Base-by-base conservation (phyloP, 2,113 vertebrate genomes). In the Nothocercus julius region DNA sequence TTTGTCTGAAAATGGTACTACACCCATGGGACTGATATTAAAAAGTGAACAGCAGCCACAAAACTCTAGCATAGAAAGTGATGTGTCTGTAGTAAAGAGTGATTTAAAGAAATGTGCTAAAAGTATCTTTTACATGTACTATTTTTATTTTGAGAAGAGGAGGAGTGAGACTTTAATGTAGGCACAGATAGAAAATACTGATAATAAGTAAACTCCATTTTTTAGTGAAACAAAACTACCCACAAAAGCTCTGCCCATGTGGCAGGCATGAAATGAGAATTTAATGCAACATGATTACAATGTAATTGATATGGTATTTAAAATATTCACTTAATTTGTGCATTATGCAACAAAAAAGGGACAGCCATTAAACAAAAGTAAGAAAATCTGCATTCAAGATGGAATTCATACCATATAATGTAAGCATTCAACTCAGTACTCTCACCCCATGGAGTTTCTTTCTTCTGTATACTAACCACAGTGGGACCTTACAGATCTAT, bases 1-100 rank as follows among this genome's bases (percentile, higher is more conserved):
- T 80, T 44, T 27, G 36, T 74, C 85, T 90, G 68, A 84, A 82
- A 82, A 73, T 79, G 68, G 90, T 78, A 79, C 56, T 68, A 73
- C 62, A 72, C 86, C 94, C 90, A 68, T 34, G 83, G 83, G 77
- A 74, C 75, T 30, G 92, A 79, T 53, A 73, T 72, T 76, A 69
- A 82, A 70, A 49, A 93, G 58, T 19, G 40, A 96, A 74, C 14
- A 67, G 49, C 11, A 61, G 51, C n/a, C 82, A 90, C 30, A 90
- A 68, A 9, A 84, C 28, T 32, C 38, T 25, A 82, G 45, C 8
- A 86, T 53, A 81, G 90, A 94, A 40, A 20, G 27, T 82, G 86
- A 94, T 40, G 30, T 49, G 54, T 77, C 67, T 91, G 53, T 67
- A 61, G 25, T 27, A 49, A 47, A 82, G 86, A 82, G 40, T 73